Evolutionary conservation across 2,113 vertebrate genomes (phyloP), one percentile per base, ranked within the genome.

Genomic region (Hyperopisus bebe): DNA sequence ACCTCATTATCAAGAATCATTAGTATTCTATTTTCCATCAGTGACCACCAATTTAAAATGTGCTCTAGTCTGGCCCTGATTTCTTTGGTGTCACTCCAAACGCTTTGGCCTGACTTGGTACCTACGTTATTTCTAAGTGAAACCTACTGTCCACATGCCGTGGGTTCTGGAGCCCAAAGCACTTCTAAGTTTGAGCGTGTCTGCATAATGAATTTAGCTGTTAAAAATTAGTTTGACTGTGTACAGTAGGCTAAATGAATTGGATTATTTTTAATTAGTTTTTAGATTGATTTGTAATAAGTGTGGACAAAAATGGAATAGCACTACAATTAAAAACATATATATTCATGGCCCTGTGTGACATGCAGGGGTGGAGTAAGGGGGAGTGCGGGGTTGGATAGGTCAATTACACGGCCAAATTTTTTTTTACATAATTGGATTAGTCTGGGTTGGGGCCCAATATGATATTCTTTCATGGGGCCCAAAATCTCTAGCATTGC

Each of bases 1-100:
- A 90, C 89, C 84, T 87, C 84, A 90, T 87, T 87, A 87, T 47
- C 66, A 87, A 53, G 46, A 80, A 53, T 90, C 84, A 90, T 77
- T 89, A 51, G 46, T 46, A 87, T 77, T 87, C 89, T 39, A 53
- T 55, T 80, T 87, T 77, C 48, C 19, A 15, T 87, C 27, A 55
- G 50, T 80, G n/a, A 21, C 35, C 84, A 27, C 19, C 85, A 66
- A 77, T 74, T 87, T 87, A 90, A 90, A 90, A 51, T 74, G 48
- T 89, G 88, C 27, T 51, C 21, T n/a, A 46, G 35, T 21, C 62
- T 86, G 31, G 9, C 83, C 48, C 46, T 66, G 31, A 86, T 87
- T 84, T 86, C n/a, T 89, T 74, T 24, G 82, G 17, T 66, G 47
- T 15, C 27, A 13, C 58, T 9, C 8, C 31, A 19, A 42, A 80